Base-by-base conservation (phyloP, 2,797 vertebrate genomes). In the Toxotes lorentzi region DNA sequence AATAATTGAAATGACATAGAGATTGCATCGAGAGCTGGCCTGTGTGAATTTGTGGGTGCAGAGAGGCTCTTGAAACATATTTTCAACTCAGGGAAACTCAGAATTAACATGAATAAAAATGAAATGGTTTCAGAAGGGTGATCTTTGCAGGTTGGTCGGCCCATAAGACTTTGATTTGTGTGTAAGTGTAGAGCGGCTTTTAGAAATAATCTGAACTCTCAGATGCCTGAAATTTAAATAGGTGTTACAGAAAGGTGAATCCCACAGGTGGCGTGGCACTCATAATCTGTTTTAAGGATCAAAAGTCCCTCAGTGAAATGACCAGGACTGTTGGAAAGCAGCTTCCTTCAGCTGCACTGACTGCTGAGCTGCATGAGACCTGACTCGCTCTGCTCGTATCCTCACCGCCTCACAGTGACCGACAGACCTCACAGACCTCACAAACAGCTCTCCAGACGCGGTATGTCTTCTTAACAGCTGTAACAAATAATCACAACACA, bases 401-500 rank as follows among this genome's bases (percentile, higher is more conserved):
- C 60, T 5, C 7, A 38, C 58, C 19, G 23, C 50, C 43, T 45
- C 65, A 45, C 54, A 24, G 17, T 19, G 61, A 69, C 1, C 6
- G 61, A 70, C 73, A 38, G 61, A 38, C 48, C 47, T 17, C 40
- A 70, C 73, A 38, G 61, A 38, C 48, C 47, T 17, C 40, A 60
- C 41, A 47, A 81, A 78, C 73, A 54, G n/a, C 30, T 69, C 24
- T 35, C 47, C 45, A 70, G 48, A 58, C 67, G 66, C 32, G 38
- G 9, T 70, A 61, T 71, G 70, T 70, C 68, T 77, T 63, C 23
- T 58, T 41, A 65, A 74, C 38, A 63, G 60, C 45, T 53, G 51
- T 6, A 59, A 78, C 61, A 63, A 79, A 79, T 62, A 74, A 64
- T 54, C 51, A 58, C 12, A 73, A 81, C 58, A 70, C 66, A 70